phyloP scores from a whole-genome alignment of 2,888 invertebrate species.

The Ommatoiulus sabulosus region DNA sequence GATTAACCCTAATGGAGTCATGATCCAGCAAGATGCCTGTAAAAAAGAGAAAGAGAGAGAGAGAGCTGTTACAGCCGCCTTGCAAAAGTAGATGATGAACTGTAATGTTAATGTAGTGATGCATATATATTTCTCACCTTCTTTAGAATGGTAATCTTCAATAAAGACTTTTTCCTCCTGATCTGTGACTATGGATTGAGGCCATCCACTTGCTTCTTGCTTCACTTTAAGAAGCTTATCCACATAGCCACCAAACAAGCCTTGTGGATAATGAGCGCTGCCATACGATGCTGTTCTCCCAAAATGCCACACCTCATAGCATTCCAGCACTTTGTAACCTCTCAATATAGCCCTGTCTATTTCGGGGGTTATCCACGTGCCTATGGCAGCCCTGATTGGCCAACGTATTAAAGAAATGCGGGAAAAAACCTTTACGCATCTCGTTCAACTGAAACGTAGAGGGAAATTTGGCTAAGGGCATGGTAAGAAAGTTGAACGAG shows the following conservation, averaged over 20 bases:
- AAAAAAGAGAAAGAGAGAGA: not conserved
- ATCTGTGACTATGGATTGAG: not conserved
- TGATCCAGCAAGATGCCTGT: not conserved
- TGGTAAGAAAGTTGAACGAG: too few relatives aligned
- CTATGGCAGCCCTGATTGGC: too few relatives aligned
- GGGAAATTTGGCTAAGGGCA: too few relatives aligned
- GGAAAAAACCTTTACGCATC: too few relatives aligned
- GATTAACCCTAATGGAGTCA: not conserved
- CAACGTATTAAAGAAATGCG: too few relatives aligned
- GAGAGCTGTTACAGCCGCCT: too few relatives aligned
- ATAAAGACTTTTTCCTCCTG: not conserved
- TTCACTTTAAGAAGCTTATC: not conserved
- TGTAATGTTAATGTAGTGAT: too few relatives aligned
- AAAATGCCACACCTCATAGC: conserved; percentile 2
- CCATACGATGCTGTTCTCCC: not conserved
- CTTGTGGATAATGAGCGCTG: not conserved
- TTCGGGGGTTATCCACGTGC: too few relatives aligned
- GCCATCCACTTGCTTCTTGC: not conserved
- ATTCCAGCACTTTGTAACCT: not conserved
- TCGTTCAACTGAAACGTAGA: too few relatives aligned
- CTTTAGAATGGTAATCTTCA: not conserved
- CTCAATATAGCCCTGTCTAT: too few relatives aligned
- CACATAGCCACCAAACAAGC: conserved; percentile 3
- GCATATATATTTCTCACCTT: conserved; percentile 9
- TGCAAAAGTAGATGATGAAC: too few relatives aligned